Evolutionary conservation across 2,113 vertebrate species (phyloP), one percentile per base, ranked within the genome.

Genomic region (Apodemus speciosus): DNA sequence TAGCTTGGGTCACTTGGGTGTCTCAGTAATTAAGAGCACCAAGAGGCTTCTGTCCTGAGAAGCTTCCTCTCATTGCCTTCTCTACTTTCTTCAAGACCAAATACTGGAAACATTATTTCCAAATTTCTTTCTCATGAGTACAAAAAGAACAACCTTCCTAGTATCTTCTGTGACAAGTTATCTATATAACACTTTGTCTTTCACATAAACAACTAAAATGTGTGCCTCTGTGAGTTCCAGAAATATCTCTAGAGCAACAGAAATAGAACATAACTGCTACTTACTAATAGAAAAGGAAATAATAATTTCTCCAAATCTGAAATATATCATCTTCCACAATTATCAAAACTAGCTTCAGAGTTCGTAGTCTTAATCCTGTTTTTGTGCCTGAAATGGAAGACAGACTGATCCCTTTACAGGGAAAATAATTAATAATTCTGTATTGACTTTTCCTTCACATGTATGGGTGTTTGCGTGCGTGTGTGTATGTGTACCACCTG

Each of bases 331-430:
- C 18, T 62, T 18, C 40, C 76, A 77, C 35, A 56, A 66, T 25
- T 76, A 53, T 94, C 56, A 85, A 94, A 93, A 77, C 20, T n/a
- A 88, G n/a, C 66, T 71, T 90, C 25, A 75, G 85, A 60, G 53
- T 56, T 79, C 72, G 10, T 68, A 93, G n/a, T 51, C 62, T 51
- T 62, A 9, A 58, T 10, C 56, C 68, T 2, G 21, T 3, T 15
- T 83, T 15, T 0, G 0, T 40, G n/a, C n/a, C 16, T 56, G 18
- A 2, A 83, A 89, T 8, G 66, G 40, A 62, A 30, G 21, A 32
- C 2, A 56, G 13, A 53, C 56, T 43, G 6, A 60, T 51, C 80
- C 81, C 20, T 88, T 76, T 53, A 30, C 2, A 4, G 5, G 38
- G 18, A 81, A 75, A 69, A 23, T 51, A 40, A 66, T 1, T 1